A percentile compares a stretch with the other conserved stretches of the same genome.
These are phyloP conservation scores for Dendrocopos noguchii DNA, from an alignment of 2,113 vertebrate genomes.

Conservation along the genomic window DNA sequence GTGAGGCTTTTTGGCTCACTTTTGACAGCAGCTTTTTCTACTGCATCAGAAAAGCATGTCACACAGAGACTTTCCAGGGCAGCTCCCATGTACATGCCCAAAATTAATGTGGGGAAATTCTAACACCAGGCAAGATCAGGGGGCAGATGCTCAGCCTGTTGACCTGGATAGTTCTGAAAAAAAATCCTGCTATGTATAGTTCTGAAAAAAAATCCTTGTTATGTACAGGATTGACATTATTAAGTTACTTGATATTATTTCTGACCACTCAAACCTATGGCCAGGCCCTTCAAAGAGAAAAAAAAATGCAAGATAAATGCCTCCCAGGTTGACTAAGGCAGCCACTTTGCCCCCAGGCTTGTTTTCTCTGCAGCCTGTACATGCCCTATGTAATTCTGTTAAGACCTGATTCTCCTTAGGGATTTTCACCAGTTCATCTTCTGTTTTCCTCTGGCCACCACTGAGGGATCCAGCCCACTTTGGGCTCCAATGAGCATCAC, in stretches of 20 bases:
- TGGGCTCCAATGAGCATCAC: accelerated
- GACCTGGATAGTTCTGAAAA: not conserved
- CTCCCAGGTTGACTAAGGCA: not conserved
- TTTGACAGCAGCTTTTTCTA: not conserved
- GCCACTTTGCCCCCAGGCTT: not conserved
- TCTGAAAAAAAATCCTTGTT: not conserved
- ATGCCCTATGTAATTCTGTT: accelerated
- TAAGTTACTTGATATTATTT: not conserved
- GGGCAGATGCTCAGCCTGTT: not conserved
- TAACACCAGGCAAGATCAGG: not conserved
- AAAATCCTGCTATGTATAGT: not conserved
- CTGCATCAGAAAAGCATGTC: not conserved
- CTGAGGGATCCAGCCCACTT: not conserved
- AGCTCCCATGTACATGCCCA: not conserved
- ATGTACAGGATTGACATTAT: not conserved
- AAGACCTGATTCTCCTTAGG: not conserved
- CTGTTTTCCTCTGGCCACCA: accelerated
- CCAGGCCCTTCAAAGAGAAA: not conserved
- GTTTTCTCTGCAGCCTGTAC: not conserved
- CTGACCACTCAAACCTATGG: not conserved
- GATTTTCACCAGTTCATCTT: not conserved
- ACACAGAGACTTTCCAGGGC: not conserved
- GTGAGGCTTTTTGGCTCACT: not conserved
- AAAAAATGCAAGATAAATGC: not conserved
- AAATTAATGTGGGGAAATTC: not conserved